Evolutionary conservation across 2,888 invertebrate genomes (phyloP).

Genomic region (Dromius quadrimaculatus): DNA sequence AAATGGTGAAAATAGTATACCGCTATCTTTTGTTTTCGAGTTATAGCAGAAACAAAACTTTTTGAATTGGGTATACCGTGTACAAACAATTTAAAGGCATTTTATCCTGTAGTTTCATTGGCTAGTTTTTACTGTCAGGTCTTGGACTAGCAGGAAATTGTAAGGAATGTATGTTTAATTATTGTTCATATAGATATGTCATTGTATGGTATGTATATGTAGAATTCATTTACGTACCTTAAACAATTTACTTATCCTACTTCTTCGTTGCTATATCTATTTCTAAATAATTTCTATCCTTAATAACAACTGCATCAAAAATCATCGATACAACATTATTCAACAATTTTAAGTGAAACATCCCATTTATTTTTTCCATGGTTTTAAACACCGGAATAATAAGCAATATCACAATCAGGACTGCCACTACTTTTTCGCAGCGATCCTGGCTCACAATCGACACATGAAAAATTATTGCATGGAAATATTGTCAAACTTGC

Average conservation of each 20-base stretch:
- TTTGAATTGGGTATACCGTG: too few relatives aligned
- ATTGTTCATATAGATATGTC: constrained; percentile 24
- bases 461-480: background rate
- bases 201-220: background rate
- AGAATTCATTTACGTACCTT: background rate
- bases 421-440: too few relatives aligned
- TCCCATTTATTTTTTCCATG: background rate
- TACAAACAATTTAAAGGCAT: too few relatives aligned
- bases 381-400: constrained; percentile 1
- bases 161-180: constrained; percentile 20
- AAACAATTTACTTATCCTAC: background rate
- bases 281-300: background rate
- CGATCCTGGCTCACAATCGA: too few relatives aligned
- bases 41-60: too few relatives aligned
- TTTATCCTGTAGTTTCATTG: too few relatives aligned
- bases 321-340: too few relatives aligned
- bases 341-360: constrained; percentile 19
- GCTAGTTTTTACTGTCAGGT: too few relatives aligned
- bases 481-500: constrained; percentile 21
- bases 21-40: too few relatives aligned
- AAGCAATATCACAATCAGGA: background rate
- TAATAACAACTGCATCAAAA: constrained; percentile 16
- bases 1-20: too few relatives aligned
- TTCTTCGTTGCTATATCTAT: background rate
- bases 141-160: constrained; percentile 27